Base-by-base conservation (phyloP, 2,888 invertebrate genomes). In the Aradus depressus region DNA sequence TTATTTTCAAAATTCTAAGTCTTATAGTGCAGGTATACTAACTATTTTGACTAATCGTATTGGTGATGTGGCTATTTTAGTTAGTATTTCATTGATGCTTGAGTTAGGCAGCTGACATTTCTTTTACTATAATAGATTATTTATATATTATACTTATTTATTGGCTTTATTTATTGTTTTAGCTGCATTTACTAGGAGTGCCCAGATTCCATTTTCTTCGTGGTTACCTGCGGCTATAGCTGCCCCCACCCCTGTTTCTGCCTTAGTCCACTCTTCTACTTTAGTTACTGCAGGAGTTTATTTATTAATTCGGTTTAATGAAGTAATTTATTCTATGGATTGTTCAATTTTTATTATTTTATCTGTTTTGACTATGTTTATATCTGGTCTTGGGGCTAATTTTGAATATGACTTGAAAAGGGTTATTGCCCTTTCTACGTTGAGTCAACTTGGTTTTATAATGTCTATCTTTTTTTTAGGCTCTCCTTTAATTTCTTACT, bases 341-440 rank as follows among this genome's bases (percentile, higher is more conserved):
- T 14, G 37, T 6, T 10, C 16, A 18, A 6, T n/a, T 45, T 45
- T 5, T 45, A n/a, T n/a, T n/a, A n/a, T n/a, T n/a, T n/a, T 45
- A 16, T 31, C 25, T 6, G 14, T 32, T n/a, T 39, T 51, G 16
- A 51, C 39, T 22, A 51, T 44, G 19, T 51, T 53, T 50, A 53
- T 53, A 32, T 53, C 50, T 22, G 44, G 50, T 2, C 31, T 53
- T 28, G 62, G 62, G 32, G 71, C 66, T 55, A 65, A 62, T 57
- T 65, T 63, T 58, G 67, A 68, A 58, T 61, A 57, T 41, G 82
- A 83, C 71, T 72, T 81, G 64, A 84, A 84, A 68, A 84, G 82
- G 71, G 79, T 81, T 76, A 80, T 84, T 79, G 83, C 82, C 64
- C 71, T 81, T 63, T 82, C 83, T 1, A 83, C 81, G 59, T 73